Conservation (phyloP, 2,797 vertebrate species). For the Premnoplex brunnescens region DNA sequence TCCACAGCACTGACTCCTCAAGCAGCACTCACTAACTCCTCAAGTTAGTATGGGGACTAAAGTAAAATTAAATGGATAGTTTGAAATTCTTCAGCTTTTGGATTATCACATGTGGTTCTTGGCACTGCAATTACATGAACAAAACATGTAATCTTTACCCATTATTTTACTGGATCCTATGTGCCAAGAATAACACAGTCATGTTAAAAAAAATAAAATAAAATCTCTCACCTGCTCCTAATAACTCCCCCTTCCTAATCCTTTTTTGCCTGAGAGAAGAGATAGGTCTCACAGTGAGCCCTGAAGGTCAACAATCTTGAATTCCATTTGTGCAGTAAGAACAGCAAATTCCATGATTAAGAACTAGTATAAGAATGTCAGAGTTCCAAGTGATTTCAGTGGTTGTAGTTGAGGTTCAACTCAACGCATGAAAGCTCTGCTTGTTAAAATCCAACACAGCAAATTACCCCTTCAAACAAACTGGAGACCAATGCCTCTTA, state of each 20-base stretch:
- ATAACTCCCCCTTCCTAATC: conserved; percentile 7
- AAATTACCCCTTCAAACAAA: background rate
- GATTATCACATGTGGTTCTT: background rate
- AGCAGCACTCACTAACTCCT: background rate
- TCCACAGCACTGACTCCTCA: background rate
- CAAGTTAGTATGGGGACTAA: background rate
- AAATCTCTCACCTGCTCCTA: background rate
- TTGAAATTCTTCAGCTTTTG: background rate
- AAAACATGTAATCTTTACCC: background rate
- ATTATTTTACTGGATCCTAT: background rate
- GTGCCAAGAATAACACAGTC: background rate
- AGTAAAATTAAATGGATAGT: background rate
- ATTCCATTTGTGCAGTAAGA: background rate
- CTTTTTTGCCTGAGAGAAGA: background rate
- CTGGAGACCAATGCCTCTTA: background rate
- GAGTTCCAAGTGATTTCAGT: background rate
- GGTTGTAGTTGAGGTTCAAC: background rate
- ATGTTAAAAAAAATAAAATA: background rate
- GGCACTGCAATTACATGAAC: background rate
- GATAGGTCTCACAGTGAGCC: background rate
- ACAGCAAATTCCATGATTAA: conserved; percentile 32
- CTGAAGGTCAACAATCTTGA: background rate
- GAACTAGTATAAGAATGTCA: background rate
- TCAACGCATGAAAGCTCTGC: background rate
- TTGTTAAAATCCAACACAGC: conserved; percentile 1